Conservation (phyloP, 2,797 vertebrate species). For the Microhierax caerulescens region DNA sequence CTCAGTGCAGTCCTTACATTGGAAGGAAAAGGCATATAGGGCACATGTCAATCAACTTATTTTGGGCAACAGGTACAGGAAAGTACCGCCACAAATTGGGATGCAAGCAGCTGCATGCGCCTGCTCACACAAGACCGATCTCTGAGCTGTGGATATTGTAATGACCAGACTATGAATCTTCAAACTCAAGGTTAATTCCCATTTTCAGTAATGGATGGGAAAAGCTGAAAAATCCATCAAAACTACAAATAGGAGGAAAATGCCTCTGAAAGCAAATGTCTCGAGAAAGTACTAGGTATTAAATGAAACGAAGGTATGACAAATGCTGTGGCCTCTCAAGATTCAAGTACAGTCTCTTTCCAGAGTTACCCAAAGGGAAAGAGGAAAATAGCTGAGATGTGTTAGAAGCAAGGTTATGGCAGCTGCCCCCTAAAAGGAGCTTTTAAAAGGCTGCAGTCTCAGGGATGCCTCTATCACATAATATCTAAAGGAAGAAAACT, state of each 20-base stretch:
- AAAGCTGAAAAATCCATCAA: slow-evolving; percentile 51
- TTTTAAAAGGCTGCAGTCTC: neutral
- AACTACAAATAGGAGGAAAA: slow-evolving; percentile 18
- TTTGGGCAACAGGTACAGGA: neutral
- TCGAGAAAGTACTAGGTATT: neutral
- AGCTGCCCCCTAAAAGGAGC: neutral
- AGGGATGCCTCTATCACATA: neutral
- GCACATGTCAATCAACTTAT: neutral
- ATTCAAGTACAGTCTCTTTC: neutral
- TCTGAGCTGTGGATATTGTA: neutral
- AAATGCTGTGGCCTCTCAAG: neutral
- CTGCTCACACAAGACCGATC: neutral
- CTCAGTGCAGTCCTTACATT: neutral
- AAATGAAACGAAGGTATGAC: neutral
- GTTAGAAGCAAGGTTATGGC: neutral
- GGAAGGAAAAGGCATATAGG: neutral
- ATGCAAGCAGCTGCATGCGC: neutral
- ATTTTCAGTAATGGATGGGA: slow-evolving; percentile 5
- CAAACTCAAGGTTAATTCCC: slow-evolving; percentile 53
- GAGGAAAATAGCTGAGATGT: neutral
- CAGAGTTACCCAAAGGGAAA: neutral
- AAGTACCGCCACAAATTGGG: neutral
- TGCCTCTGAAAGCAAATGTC: neutral
- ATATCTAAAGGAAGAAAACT: neutral
- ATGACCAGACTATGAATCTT: slow-evolving; percentile 13